These are phyloP conservation scores for Natator depressus DNA, from an alignment of 2,113 vertebrate species.

Conservation along the genomic window DNA sequence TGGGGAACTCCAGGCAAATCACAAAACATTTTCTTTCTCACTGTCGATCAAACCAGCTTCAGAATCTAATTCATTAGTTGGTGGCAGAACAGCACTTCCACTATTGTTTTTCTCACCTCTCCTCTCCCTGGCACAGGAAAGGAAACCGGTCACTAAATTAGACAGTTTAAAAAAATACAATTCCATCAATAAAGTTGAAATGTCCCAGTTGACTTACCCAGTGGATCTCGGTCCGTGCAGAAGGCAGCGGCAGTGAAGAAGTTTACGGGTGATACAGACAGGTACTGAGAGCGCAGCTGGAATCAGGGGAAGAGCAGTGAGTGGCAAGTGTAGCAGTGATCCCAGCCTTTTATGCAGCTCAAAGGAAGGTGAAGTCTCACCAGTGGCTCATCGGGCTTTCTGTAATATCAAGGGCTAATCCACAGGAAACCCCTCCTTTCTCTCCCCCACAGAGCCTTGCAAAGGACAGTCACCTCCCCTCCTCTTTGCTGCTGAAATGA, in stretches of 20 bases:
- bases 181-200: fast-evolving
- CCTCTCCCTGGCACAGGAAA: fast-evolving
- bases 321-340: fast-evolving
- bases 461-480: neutral
- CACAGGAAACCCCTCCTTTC: fast-evolving
- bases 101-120: neutral
- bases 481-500: neutral
- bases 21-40: fast-evolving
- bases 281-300: fast-evolving
- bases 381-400: fast-evolving
- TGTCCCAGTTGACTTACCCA: neutral
- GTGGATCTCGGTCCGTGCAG: neutral
- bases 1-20: fast-evolving
- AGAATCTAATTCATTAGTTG: neutral
- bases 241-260: fast-evolving
- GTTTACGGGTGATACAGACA: neutral
- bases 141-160: fast-evolving
- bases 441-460: neutral
- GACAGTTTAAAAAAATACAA: too few relatives aligned
- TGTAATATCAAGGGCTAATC: fast-evolving
- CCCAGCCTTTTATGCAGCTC: fast-evolving
- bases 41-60: neutral
- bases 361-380: neutral
- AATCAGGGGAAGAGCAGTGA: fast-evolving
- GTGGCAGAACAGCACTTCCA: neutral